These are phyloP conservation scores for Lepidocolaptes lacrymiger DNA, from an alignment of 2,797 vertebrate species.

Conservation along the genomic window DNA sequence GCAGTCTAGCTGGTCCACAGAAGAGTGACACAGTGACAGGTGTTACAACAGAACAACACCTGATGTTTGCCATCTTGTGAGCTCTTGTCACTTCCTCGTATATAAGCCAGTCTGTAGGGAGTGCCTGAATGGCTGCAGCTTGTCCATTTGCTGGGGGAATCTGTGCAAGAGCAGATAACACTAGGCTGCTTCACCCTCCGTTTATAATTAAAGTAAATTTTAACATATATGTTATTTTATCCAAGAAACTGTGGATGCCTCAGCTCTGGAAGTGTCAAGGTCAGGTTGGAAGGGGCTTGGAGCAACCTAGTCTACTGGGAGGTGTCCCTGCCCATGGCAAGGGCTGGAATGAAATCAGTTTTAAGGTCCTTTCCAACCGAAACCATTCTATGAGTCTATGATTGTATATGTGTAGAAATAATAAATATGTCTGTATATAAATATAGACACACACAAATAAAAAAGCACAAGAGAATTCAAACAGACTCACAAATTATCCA, in stretches of 20 bases:
- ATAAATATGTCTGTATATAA: background rate
- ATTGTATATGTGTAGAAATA: background rate
- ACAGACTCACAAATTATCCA: background rate
- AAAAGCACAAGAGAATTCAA: background rate
- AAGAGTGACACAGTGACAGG: conserved; percentile 87
- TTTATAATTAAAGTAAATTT: background rate
- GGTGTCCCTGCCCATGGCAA: background rate
- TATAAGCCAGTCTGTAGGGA: conserved; percentile 93
- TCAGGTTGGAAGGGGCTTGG: background rate
- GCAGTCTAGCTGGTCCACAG: conserved; percentile 85
- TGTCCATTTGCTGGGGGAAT: conserved; percentile 82
- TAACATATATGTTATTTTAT: background rate
- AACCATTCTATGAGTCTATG: background rate
- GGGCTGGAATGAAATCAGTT: background rate
- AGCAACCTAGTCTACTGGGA: background rate
- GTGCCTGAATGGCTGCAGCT: conserved; percentile 76
- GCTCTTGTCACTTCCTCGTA: conserved; percentile 93
- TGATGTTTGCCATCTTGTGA: conserved; percentile 86
- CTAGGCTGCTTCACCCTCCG: background rate
- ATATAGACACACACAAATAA: background rate
- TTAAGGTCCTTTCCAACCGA: background rate
- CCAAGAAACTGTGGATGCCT: background rate
- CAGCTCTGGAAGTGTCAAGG: background rate
- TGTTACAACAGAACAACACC: conserved; percentile 90
- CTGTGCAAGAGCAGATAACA: conserved; percentile 67